Percentiles rank a stretch among this genome's conserved stretches.
These are phyloP conservation scores for Campoplex nolae DNA, from an alignment of 2,888 invertebrate species.

Conservation along the genomic window DNA sequence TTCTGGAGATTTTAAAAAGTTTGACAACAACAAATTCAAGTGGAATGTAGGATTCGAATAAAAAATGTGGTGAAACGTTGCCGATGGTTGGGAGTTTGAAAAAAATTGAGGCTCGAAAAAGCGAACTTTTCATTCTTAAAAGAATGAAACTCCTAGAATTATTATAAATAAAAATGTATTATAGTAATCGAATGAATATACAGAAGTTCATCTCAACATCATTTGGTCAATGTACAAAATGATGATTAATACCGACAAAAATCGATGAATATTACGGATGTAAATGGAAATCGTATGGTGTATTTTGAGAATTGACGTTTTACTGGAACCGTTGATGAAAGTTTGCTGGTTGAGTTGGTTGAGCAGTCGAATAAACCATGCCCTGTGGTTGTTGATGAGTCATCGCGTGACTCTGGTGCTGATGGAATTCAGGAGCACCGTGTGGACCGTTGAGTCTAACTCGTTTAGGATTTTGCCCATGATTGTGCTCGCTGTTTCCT, in stretches of 20 bases:
- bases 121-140: not conserved
- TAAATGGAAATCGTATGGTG: not conserved
- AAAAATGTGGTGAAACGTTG: not conserved
- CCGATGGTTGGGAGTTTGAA: not conserved
- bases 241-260: constrained; percentile 46
- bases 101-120: not conserved
- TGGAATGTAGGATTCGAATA: not conserved
- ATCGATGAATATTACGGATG: constrained; percentile 39
- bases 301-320: not conserved
- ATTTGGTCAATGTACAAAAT: constrained; percentile 59
- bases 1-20: no score
- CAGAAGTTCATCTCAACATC: constrained; percentile 59
- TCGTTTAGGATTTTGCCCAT: constrained; percentile 88
- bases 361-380: constrained; percentile 83
- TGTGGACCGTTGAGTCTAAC: constrained; percentile 88
- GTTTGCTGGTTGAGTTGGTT: constrained; percentile 83
- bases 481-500: constrained; percentile 85
- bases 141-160: not conserved
- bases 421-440: constrained; percentile 83
- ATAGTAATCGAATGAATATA: constrained; percentile 75
- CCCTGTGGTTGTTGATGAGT: constrained; percentile 83
- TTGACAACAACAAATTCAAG: not conserved
- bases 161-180: constrained; percentile 77
- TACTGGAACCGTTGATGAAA: constrained; percentile 82
- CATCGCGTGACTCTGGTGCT: constrained; percentile 83